These are phyloP conservation scores for Steinernema feltiae DNA, from an alignment of 1,140 invertebrate species.

Conservation along the genomic window DNA sequence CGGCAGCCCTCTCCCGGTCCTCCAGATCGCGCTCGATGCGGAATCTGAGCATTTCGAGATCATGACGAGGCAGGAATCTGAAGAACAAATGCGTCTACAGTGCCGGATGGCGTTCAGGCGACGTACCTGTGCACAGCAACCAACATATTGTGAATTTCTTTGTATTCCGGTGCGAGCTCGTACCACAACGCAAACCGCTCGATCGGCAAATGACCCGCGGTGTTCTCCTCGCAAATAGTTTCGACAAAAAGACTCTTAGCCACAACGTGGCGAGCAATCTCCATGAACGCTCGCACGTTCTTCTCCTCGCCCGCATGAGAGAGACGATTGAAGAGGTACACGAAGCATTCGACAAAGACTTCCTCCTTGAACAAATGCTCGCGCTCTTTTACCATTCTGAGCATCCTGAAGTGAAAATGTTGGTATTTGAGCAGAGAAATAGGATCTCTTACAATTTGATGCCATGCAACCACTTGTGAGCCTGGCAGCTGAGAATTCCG, in stretches of 20 bases:
- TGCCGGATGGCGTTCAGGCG: too few species aligned
- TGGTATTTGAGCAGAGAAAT: too few species aligned
- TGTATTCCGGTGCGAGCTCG: not conserved
- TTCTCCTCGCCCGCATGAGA: not conserved
- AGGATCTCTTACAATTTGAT: not conserved
- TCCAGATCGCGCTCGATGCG: not conserved
- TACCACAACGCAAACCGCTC: not conserved
- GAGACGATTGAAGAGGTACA: not conserved
- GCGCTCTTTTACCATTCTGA: not conserved
- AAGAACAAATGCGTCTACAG: too few species aligned
- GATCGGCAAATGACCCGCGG: not conserved
- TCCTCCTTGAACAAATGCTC: not conserved
- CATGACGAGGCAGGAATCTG: not conserved
- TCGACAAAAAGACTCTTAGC: not conserved
- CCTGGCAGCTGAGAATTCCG: too few species aligned
- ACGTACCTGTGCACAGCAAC: not conserved
- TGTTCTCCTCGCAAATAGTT: not conserved
- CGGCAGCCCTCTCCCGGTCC: not conserved
- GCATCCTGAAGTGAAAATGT: not conserved
- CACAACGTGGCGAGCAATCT: not conserved
- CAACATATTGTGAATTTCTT: not conserved
- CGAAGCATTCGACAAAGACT: not conserved
- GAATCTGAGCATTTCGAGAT: not conserved
- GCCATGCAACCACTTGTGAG: not conserved
- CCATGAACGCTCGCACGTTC: not conserved